Evolutionary conservation across 2,888 invertebrate species (phyloP), one percentile per base, ranked within the genome.

Genomic region (Falcaria lacertinaria): DNA sequence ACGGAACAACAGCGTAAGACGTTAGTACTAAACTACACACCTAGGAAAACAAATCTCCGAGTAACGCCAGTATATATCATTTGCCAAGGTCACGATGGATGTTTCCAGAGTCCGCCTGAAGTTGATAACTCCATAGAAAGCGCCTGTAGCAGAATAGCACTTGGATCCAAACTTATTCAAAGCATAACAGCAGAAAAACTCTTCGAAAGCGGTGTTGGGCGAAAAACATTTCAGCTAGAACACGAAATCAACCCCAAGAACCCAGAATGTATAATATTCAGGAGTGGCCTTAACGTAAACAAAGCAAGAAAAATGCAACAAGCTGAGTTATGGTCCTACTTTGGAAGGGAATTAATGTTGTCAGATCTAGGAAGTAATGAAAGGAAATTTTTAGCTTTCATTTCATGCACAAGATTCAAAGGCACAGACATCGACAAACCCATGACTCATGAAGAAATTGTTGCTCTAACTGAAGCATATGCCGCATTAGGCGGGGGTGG

Each of bases 401-500:
- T 98, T 54, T 95, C 96, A 0, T 97, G 96, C 74, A 97, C 97
- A 0, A 90, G 93, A 60, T 97, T 95, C 76, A 89, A 92, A 60
- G 94, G 94, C 4, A 90, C 84, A 17, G 90, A 89, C 59, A 85
- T 90, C 2, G 91, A 92, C 39, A 91, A 91, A 51, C 91, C 92
- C 35, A 90, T 91, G 73, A 91, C 92, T 0, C 94, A 95, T 68
- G 92, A 93, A 39, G 94, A 93, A 69, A 92, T 93, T 22, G 84
- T 93, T 58, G 89, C 91, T 1, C 87, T 94, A 52, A 93, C 95
- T 5, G 92, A 94, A 70, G 96, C 94, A 0, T 95, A 97, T 76
- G 95, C 95, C n/a, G 97, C 98, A 0, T 87, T 98, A 45, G 98
- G 98, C 33, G 95, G 96, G 13, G 98, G 98, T 17, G 97, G 97